phyloP scores from a whole-genome alignment of 1,140 invertebrate genomes.

The Scaptomyza hsui region DNA sequence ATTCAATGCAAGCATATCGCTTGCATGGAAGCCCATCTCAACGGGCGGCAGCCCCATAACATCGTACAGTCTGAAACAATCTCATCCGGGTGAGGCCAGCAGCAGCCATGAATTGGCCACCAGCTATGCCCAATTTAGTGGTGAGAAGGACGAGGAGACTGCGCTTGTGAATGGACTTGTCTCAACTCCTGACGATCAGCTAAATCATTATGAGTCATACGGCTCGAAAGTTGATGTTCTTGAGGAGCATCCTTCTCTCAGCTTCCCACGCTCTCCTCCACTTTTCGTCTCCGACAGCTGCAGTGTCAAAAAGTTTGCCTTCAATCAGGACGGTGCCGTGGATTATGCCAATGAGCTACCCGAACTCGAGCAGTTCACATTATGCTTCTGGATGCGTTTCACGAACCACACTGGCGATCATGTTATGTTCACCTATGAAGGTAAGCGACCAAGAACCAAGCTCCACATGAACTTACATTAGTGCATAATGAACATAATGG shows the following conservation, averaged over 20 bases:
- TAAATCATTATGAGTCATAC: constrained; percentile 69
- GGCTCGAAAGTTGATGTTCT: constrained; percentile 48
- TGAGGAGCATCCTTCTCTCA: constrained; percentile 41
- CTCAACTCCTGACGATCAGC: constrained; percentile 40
- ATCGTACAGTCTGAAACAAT: constrained; percentile 74
- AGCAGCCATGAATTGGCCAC: constrained; percentile 65
- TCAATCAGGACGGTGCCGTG: constrained; percentile 84
- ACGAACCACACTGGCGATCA: constrained; percentile 92
- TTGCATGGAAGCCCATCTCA: constrained; percentile 76
- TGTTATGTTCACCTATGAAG: constrained; percentile 91
- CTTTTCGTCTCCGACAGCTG: constrained; percentile 64
- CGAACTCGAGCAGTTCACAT: constrained; percentile 91
- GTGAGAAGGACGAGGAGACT: constrained; percentile 28
- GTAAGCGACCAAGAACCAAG: constrained; percentile 85
- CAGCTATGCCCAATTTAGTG: constrained; percentile 53
- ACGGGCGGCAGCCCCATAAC: constrained; percentile 35
- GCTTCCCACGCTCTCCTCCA: constrained; percentile 40
- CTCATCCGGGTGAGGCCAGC: constrained; percentile 72
- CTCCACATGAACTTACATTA: too few relatives aligned
- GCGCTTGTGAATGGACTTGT: constrained; percentile 24
- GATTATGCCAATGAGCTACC: constrained; percentile 89
- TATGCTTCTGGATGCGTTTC: constrained; percentile 92
- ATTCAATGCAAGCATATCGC: not conserved
- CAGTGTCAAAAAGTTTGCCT: constrained; percentile 81
- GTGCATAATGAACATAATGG: not conserved